Evolutionary conservation across 2,888 invertebrate species (phyloP), one percentile per base, ranked within the genome.

Genomic region (Apoda limacodes): DNA sequence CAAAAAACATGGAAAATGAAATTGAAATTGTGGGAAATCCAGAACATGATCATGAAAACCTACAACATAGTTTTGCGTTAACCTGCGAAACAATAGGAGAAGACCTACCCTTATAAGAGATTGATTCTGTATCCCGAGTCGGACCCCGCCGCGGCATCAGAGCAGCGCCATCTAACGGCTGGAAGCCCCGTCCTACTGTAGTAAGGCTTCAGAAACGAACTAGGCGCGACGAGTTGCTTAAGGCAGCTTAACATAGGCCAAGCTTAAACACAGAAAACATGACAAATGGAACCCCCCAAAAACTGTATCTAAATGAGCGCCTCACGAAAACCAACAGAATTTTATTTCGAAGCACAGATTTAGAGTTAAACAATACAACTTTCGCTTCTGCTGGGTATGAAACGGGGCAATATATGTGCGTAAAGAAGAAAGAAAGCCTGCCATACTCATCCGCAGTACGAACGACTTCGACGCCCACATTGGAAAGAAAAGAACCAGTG

Each of bases 271-370:
- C 23, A 3, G 15, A n/a, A 2, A 30, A 34, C 13, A 19, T 30
- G 7, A 12, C 10, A 3, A 9, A 14, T 13, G 22, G 26, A 5
- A 2, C 4, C 9, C n/a, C 28, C 1, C 26, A 13, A 11, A 32
- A 32, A 29, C 15, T 32, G 7, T 30, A 27, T 11, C 12, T 27
- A 10, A 32, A 36, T 10, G 32, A 36, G 22, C 24, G 32, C 14
- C 24, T 32, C n/a, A 30, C 27, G 13, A 23, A 26, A 11, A 19
- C 24, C n/a, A 22, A 23, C 13, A 15, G 32, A 5, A 14, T 17
- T 10, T 19, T 37, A 10, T 30, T 33, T 26, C 33, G 24, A n/a
- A 30, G 27, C 6, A 17, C 7, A 27, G 30, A 3, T 13, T 6
- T n/a, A 22, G 17, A 17, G 13, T 32, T 4, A 30, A 30, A 17